phyloP scores from a whole-genome alignment of 2,888 invertebrate species.

The Formica aserva region DNA sequence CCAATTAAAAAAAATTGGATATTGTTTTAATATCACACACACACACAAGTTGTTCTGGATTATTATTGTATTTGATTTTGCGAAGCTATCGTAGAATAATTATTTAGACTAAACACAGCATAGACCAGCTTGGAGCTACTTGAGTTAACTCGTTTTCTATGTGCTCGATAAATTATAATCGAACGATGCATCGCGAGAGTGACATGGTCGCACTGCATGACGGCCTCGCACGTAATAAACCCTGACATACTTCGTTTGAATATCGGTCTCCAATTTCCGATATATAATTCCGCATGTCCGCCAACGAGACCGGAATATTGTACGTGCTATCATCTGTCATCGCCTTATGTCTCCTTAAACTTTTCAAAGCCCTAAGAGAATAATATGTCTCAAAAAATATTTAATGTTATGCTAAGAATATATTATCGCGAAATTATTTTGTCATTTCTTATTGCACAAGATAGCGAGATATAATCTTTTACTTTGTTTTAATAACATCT shows the following conservation, averaged over 20 bases:
- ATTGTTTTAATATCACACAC: not conserved
- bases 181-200: conserved; percentile 34
- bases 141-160: conserved; percentile 26
- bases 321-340: conserved; percentile 14
- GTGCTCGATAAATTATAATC: conserved; percentile 34
- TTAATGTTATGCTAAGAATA: not conserved
- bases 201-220: conserved; percentile 30
- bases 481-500: not conserved
- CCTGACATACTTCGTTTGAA: conserved; percentile 51
- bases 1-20: not conserved
- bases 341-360: conserved; percentile 2
- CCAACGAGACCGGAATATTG: conserved; percentile 29
- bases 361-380: not conserved
- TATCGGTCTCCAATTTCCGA: conserved; percentile 48
- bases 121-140: not conserved
- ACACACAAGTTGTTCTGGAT: not conserved
- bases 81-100: not conserved
- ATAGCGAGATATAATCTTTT: not conserved
- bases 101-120: not conserved
- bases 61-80: not conserved
- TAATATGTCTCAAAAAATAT: conserved; percentile 2
- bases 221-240: conserved; percentile 46
- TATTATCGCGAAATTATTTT: not conserved
- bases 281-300: conserved; percentile 41
- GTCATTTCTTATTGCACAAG: not conserved